Conservation (phyloP, 2,113 vertebrate species). For the Hemibagrus wyckioides region DNA sequence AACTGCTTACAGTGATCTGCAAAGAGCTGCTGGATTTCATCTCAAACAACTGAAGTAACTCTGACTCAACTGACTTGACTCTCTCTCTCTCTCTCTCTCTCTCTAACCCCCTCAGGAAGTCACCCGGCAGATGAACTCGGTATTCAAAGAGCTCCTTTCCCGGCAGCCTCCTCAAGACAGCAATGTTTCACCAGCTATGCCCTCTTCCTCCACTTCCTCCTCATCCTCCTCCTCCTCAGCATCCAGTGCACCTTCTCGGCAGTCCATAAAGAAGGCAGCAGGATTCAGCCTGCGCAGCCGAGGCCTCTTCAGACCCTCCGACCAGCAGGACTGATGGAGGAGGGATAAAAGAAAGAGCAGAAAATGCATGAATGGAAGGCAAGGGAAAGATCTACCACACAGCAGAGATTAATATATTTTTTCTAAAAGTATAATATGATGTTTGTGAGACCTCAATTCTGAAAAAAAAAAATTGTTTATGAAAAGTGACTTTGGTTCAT, state of each 20-base stretch:
- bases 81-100: neutral
- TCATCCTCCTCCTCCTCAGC: conserved; percentile 58
- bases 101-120: conserved; percentile 31
- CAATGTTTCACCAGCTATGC: neutral
- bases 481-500: conserved; percentile 12
- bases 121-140: conserved; percentile 55
- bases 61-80: neutral
- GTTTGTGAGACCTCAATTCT: conserved; percentile 43
- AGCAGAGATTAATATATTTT: conserved; percentile 55
- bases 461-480: conserved; percentile 26
- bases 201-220: conserved; percentile 50
- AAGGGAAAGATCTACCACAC: conserved; percentile 12
- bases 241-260: conserved; percentile 57
- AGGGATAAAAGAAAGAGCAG: conserved; percentile 9
- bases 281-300: conserved; percentile 71
- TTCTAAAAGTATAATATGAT: conserved; percentile 45
- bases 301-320: conserved; percentile 71
- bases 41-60: neutral
- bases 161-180: conserved; percentile 49
- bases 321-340: conserved; percentile 60
- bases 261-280: conserved; percentile 65
- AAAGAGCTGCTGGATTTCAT: neutral
- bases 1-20: neutral
- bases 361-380: conserved; percentile 33
- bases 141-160: conserved; percentile 58